Evolutionary conservation across 2,113 vertebrate genomes (phyloP).

Genomic region (Galemys pyrenaicus): DNA sequence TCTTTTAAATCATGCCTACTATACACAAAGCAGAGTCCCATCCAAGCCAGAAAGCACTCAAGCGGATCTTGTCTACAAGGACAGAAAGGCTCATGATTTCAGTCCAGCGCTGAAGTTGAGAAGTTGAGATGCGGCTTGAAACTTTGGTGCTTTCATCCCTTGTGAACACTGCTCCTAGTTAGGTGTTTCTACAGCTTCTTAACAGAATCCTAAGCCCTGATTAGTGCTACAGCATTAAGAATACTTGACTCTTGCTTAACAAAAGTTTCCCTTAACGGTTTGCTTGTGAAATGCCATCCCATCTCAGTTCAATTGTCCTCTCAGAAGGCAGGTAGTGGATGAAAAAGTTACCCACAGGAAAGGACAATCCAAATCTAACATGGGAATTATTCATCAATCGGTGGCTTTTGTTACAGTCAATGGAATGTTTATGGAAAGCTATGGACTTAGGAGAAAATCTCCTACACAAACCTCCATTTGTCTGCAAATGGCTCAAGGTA

Average conservation of each 20-base stretch:
- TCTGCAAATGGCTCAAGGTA: slow-evolving; percentile 47
- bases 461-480: neutral
- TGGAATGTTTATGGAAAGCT: neutral
- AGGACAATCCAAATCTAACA: neutral
- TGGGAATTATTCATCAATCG: neutral
- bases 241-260: neutral
- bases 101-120: slow-evolving; percentile 58
- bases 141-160: slow-evolving; percentile 56
- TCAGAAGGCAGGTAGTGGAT: neutral
- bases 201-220: neutral
- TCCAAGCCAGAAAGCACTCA: slow-evolving; percentile 76
- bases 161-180: slow-evolving; percentile 26
- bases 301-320: neutral
- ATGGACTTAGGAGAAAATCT: neutral
- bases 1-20: slow-evolving; percentile 88
- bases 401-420: neutral
- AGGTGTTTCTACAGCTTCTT: neutral
- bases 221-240: neutral
- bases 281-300: neutral
- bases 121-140: neutral
- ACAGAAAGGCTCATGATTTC: slow-evolving; percentile 72
- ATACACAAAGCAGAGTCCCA: slow-evolving; percentile 83
- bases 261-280: neutral
- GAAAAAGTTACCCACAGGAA: neutral
- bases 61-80: slow-evolving; percentile 78